Percentiles rank a stretch among this genome's conserved stretches.
phyloP scores from a whole-genome alignment of 2,888 invertebrate genomes.

The Conomelus anceps region DNA sequence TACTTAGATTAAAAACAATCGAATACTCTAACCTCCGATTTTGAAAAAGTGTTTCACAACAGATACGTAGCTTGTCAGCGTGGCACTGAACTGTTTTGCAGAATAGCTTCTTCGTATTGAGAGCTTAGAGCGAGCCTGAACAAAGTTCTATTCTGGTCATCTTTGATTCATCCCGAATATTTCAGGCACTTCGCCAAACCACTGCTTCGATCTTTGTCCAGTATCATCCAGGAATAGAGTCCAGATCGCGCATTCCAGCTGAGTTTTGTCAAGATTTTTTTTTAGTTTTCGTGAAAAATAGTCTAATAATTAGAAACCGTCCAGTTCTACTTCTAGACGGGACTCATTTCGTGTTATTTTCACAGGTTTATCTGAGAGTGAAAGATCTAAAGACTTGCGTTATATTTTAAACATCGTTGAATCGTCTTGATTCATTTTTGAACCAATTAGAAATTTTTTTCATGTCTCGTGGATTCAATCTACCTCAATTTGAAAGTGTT shows the following conservation, averaged over 20 bases:
- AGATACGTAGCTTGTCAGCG: neutral
- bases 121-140: neutral
- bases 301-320: neutral
- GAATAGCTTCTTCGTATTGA: neutral
- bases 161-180: neutral
- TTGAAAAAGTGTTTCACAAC: neutral
- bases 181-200: neutral
- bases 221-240: neutral
- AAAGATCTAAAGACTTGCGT: too few species aligned
- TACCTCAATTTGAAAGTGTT: too few species aligned
- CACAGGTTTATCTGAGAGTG: too few species aligned
- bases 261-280: neutral
- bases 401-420: too few species aligned
- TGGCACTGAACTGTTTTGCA: neutral
- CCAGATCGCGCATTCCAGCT: neutral
- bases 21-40: neutral
- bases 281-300: neutral
- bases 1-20: neutral
- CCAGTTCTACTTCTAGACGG: too few species aligned
- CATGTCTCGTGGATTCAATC: too few species aligned
- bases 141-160: neutral
- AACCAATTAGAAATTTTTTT: too few species aligned
- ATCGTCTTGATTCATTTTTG: too few species aligned
- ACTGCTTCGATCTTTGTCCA: neutral
- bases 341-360: too few species aligned